Base-by-base conservation (phyloP, 2,888 invertebrate genomes). In the Auanema freiburgensis region DNA sequence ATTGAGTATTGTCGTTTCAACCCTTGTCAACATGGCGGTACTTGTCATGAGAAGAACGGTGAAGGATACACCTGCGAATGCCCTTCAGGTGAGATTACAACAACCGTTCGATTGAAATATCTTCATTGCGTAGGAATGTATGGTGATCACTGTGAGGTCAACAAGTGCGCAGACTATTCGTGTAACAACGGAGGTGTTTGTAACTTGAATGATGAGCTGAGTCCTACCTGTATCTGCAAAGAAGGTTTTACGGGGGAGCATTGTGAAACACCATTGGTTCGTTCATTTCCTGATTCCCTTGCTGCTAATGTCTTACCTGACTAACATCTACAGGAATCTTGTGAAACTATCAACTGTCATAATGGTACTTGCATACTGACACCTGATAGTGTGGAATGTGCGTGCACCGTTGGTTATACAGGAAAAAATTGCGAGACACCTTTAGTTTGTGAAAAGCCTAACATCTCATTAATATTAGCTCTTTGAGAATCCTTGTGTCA, bases 1-100 rank as follows among this genome's bases (percentile, higher is more conserved):
- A 42, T 59, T n/a, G 23, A 21, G 1, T 59, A 53, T 25, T 59
- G 59, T 42, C 14, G 10, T 14, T 33, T 59, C 24, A 16, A 41
- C 4, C 59, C 59, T 2, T 59, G 59, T 40, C 44, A 53, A 18
- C 51, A 59, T 18, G 53, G 43, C 1, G 59, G 59, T 43, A 53
- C 18, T 18, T 59, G 59, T 43, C 23, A 24, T 2, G 52, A 41
- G 11, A 18, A 21, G 41, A 56, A 33, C 40, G 25, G 14, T 25
- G 16, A n/a, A 16, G 56, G 56, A 5, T 46, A 46, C 10, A 5
- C 16, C 10, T 46, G 46, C 10, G 6, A 16, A 16, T 46, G 46
- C 10, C 16, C 46, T 5, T 5, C 46, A 18, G 46, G 46, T 46
- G 10, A 3, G 4, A 33, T 5, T 33, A n/a, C 33, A 3, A 33